Conservation (phyloP, 2,113 vertebrate genomes). For the Piprites chloris region DNA sequence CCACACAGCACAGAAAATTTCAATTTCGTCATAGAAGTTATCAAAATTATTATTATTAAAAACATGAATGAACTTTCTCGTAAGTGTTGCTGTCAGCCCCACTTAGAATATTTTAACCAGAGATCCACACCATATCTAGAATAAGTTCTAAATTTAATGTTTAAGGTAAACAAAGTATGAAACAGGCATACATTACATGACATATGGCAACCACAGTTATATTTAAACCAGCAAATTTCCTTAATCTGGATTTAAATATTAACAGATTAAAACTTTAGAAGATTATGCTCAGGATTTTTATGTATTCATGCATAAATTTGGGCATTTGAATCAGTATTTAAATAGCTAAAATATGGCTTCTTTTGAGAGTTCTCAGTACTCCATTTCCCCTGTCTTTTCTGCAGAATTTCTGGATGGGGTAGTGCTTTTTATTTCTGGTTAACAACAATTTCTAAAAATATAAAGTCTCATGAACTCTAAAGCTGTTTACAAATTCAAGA, state of each 20-base stretch:
- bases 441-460: neutral
- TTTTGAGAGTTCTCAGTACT: neutral
- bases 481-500: neutral
- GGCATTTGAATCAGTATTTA: neutral
- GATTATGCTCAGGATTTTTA: neutral
- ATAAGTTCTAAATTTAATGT: neutral
- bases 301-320: neutral
- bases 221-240: neutral
- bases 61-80: neutral
- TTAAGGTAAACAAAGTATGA: neutral
- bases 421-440: neutral
- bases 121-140: neutral
- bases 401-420: neutral
- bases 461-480: neutral
- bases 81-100: neutral
- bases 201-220: neutral
- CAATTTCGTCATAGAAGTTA: neutral
- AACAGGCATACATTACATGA: neutral
- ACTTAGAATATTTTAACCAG: neutral
- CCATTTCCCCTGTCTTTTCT: neutral
- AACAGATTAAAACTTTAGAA: neutral
- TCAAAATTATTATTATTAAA: neutral
- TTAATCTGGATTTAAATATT: conserved; percentile 13
- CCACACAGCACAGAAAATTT: neutral
- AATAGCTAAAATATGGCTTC: neutral